phyloP scores from a whole-genome alignment of 2,888 invertebrate genomes.

The Drosophila peninsularis region DNA sequence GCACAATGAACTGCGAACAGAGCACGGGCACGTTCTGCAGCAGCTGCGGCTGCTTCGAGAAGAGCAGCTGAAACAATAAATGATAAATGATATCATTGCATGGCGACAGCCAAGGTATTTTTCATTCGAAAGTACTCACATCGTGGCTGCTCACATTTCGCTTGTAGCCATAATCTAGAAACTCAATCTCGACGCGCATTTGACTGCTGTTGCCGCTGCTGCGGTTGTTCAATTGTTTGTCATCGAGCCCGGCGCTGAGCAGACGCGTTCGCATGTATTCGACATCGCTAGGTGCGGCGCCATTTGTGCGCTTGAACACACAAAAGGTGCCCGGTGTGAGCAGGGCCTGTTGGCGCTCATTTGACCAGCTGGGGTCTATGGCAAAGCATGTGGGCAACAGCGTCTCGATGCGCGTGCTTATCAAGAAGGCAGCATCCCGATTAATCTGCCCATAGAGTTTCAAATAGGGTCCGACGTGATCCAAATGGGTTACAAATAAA shows the following conservation, averaged over 20 bases:
- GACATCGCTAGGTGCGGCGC: constrained; percentile 72
- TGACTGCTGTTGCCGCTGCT: constrained; percentile 79
- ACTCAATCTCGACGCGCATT: constrained; percentile 88
- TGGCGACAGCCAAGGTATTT: background rate
- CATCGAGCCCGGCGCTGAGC: constrained; percentile 54
- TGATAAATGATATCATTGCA: constrained; percentile 23
- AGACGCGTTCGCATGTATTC: constrained; percentile 85
- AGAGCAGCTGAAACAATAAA: constrained; percentile 68
- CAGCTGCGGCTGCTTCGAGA: constrained; percentile 79
- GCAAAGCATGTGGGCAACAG: constrained; percentile 78
- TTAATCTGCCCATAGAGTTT: constrained; percentile 89
- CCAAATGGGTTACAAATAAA: constrained; percentile 85
- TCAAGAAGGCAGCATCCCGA: constrained; percentile 74
- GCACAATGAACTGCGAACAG: constrained; percentile 80
- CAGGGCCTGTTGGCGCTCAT: constrained; percentile 74
- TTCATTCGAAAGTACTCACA: constrained; percentile 79
- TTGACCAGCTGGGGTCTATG: constrained; percentile 74
- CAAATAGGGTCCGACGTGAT: constrained; percentile 88
- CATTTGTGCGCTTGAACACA: constrained; percentile 84
- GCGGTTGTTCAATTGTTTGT: constrained; percentile 20
- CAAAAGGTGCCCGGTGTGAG: constrained; percentile 76
- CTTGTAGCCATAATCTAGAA: constrained; percentile 89
- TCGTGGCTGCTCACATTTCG: constrained; percentile 86
- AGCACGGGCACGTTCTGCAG: constrained; percentile 77
- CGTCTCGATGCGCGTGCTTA: constrained; percentile 78